Percentiles rank a stretch among this genome's conserved stretches.
Conservation (phyloP, 2,797 vertebrate genomes). For the Karalla daura region DNA sequence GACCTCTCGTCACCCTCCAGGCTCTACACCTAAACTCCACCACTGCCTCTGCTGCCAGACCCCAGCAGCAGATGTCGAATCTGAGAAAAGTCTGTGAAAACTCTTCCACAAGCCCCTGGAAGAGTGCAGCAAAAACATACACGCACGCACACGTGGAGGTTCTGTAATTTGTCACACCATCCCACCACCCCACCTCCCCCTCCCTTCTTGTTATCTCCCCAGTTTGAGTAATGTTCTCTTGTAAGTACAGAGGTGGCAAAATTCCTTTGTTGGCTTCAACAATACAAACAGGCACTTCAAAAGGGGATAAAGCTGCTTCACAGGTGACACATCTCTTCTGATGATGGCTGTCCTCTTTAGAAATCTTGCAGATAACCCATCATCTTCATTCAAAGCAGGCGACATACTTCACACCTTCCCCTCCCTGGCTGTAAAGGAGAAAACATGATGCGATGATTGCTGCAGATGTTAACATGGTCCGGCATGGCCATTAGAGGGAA, state of each 20-base stretch:
- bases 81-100: too few relatives aligned
- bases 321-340: slow-evolving; percentile 76
- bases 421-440: slow-evolving; percentile 45
- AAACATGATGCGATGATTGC: slow-evolving; percentile 32
- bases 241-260: slow-evolving; percentile 79
- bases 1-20: slow-evolving; percentile 68
- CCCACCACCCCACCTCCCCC: slow-evolving; percentile 11
- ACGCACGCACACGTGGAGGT: slow-evolving; percentile 38
- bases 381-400: slow-evolving; percentile 60
- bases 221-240: slow-evolving; percentile 74
- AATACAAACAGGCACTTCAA: slow-evolving; percentile 85
- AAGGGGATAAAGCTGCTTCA: slow-evolving; percentile 73
- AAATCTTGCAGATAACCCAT: slow-evolving; percentile 70
- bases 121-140: not conserved
- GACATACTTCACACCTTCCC: slow-evolving; percentile 59
- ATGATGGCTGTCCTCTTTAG: slow-evolving; percentile 63
- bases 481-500: not conserved
- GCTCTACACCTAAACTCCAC: slow-evolving; percentile 13
- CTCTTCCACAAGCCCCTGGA: too few relatives aligned
- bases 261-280: slow-evolving; percentile 80
- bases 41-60: slow-evolving; percentile 10
- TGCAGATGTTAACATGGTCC: slow-evolving; percentile 41
- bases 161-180: slow-evolving; percentile 33
- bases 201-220: slow-evolving; percentile 49
- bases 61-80: slow-evolving; percentile 30